Evolutionary conservation across 1,140 invertebrate genomes (phyloP), one percentile per base, ranked within the genome.

Genomic region (Antheraea mylitta): DNA sequence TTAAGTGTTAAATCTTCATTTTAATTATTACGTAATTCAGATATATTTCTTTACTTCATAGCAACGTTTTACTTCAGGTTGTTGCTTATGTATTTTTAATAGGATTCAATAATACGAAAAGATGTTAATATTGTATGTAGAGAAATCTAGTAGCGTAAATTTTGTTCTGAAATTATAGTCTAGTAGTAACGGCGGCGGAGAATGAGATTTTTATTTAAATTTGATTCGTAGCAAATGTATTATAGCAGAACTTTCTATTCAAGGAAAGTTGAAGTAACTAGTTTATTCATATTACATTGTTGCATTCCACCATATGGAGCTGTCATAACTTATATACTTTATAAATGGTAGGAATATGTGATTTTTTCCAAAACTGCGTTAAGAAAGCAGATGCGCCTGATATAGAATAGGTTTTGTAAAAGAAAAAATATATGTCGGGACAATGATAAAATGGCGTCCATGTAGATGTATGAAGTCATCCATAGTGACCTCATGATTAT

Each of bases 151-250:
- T 53, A 53, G 16, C 45, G 45, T 53, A 53, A 16, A 53, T 13
- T 53, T 53, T 53, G 11, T 13, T 53, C 16, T 53, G 16, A 53
- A 53, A 53, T 53, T 53, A 53, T 16, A 53, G 45, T 53, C 45
- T 53, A 16, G 10, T 16, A 11, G 11, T 13, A 53, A 2, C 45
- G 45, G 4, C 45, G 45, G 45, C 16, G 16, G 11, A 6, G 45
- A 53, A 53, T 53, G 16, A 13, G 45, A 53, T 53, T 53, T 37
- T 80, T 80, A 77, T 80, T 79, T 73, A 74, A 72, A 78, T 72
- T 72, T 73, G 61, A 75, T 74, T 9, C 69, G 70, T 76, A 73
- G 75, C 80, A 82, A 82, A 80, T 82, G 80, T 80, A 77, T 78
- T 80, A 80, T 73, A 16, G 6, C 11, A 53, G 62, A 77, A 80